phyloP scores from a whole-genome alignment of 1,140 invertebrate genomes.

The Adelges cooleyi region DNA sequence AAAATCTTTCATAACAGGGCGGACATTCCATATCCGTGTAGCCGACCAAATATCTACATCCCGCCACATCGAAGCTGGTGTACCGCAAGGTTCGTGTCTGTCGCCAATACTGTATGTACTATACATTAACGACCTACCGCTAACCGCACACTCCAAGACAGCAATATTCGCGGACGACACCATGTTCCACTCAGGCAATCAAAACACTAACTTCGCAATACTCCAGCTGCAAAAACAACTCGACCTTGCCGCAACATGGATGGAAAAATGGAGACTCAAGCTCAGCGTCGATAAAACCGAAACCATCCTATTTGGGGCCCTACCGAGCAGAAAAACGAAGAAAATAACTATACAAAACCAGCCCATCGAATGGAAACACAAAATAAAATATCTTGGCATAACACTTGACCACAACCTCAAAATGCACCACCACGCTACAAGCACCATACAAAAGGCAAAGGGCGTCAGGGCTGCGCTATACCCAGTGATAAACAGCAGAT shows the following conservation, averaged over 20 bases:
- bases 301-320: not conserved
- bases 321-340: not conserved
- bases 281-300: not conserved
- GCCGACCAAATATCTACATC: not conserved
- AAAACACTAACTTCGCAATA: not conserved
- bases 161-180: conserved; percentile 3
- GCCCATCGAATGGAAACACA: not conserved
- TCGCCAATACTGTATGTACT: not conserved
- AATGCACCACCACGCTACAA: not conserved
- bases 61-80: not conserved
- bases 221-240: not conserved
- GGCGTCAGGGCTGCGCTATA: not conserved
- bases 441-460: not conserved
- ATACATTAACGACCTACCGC: not conserved
- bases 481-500: not conserved
- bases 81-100: not conserved
- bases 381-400: not conserved
- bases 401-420: not conserved
- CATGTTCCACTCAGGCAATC: not conserved
- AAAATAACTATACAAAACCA: not conserved
- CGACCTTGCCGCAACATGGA: not conserved
- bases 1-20: not conserved
- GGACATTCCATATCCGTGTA: not conserved
- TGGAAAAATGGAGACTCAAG: not conserved
- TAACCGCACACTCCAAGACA: not conserved